These are phyloP conservation scores for Platygyra sinensis DNA, from an alignment of 64 coral and sea anemone genomes.

Conservation along the genomic window DNA sequence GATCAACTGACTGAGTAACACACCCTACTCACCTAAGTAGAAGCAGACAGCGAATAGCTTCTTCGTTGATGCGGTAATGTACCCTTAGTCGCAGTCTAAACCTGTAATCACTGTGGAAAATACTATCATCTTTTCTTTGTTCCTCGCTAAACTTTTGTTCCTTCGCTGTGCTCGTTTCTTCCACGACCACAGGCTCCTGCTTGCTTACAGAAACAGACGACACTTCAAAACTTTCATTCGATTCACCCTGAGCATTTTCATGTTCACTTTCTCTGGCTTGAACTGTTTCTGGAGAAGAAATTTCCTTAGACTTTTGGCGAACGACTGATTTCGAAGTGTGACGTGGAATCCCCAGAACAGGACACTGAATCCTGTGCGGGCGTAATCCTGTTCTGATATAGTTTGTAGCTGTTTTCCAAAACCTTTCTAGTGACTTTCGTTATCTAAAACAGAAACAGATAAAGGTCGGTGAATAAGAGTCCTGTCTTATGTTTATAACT, in stretches of 20 bases:
- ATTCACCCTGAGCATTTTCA: background rate
- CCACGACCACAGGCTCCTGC: background rate
- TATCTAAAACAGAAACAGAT: background rate
- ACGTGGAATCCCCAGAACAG: background rate
- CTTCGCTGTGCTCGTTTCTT: background rate
- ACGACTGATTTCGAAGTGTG: background rate
- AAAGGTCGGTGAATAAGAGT: background rate
- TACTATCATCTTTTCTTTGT: background rate
- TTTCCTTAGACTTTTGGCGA: background rate
- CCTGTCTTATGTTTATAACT: background rate
- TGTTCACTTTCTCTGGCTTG: background rate
- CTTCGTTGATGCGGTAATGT: constrained; percentile 81
- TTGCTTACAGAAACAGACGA: background rate
- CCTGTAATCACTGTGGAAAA: constrained; percentile 45
- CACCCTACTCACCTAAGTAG: constrained; percentile 54
- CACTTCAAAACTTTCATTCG: background rate
- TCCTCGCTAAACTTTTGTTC: background rate
- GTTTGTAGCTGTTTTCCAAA: background rate
- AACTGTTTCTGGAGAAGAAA: background rate
- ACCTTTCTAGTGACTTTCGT: background rate
- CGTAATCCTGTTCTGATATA: background rate
- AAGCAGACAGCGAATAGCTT: constrained; percentile 72
- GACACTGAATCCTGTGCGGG: background rate
- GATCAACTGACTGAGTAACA: background rate
- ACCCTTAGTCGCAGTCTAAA: constrained; percentile 70